Conservation (phyloP, 2,797 vertebrate species). For the Bradypodion ventrale region DNA sequence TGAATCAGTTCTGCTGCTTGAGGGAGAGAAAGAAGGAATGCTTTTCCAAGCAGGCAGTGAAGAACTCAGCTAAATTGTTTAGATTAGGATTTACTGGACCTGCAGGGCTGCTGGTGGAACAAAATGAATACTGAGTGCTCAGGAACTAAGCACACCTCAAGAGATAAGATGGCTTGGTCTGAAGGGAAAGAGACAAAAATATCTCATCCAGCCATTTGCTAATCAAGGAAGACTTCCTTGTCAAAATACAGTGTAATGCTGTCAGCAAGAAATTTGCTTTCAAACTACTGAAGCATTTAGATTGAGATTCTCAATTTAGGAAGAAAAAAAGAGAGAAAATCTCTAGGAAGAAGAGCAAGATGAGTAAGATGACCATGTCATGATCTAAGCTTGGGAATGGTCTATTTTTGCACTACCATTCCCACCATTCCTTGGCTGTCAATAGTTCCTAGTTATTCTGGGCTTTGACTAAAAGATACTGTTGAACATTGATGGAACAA, state of each 20-base stretch:
- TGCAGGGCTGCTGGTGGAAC: constrained; percentile 41
- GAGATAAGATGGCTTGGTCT: constrained; percentile 45
- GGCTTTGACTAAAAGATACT: too few relatives aligned
- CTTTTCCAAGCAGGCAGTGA: constrained; percentile 21
- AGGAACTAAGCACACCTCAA: constrained; percentile 33
- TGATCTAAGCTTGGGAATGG: not conserved
- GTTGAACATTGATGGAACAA: too few relatives aligned
- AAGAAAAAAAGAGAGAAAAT: not conserved
- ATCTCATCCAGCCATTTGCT: constrained; percentile 28
- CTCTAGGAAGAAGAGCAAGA: not conserved
- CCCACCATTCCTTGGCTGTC: not conserved
- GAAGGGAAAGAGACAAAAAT: constrained; percentile 9
- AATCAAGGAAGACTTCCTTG: constrained; percentile 21
- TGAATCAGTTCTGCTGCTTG: constrained; percentile 52
- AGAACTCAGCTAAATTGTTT: constrained; percentile 61
- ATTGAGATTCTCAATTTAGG: not conserved
- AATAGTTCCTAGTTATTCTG: not conserved
- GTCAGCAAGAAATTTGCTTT: not conserved
- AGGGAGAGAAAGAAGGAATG: constrained; percentile 46
- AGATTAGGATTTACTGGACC: constrained; percentile 66
- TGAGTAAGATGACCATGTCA: not conserved
- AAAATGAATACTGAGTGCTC: constrained; percentile 50
- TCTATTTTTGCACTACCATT: not conserved
- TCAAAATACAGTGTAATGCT: not conserved
- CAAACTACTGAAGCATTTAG: not conserved